Conservation (phyloP, 2,888 invertebrate genomes). For the Allophyes oxyacanthae region DNA sequence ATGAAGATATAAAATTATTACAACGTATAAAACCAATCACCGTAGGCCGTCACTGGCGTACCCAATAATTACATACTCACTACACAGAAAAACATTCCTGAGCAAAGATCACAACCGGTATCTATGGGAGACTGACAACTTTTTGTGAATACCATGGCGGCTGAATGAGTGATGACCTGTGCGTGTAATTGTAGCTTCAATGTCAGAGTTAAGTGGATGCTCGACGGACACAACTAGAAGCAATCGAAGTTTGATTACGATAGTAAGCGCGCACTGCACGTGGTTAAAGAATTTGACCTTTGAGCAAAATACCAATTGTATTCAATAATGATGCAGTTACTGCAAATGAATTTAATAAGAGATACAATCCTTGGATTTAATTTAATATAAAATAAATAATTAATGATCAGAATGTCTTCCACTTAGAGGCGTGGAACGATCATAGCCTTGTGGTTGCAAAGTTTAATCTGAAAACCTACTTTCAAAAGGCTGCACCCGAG, state of each 20-base stretch:
- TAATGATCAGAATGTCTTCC: constrained; percentile 34
- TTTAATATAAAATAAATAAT: no score
- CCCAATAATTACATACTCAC: constrained; percentile 27
- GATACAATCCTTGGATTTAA: constrained; percentile 30
- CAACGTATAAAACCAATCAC: constrained; percentile 12
- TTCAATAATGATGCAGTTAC: constrained; percentile 8
- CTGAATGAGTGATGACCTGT: constrained; percentile 33
- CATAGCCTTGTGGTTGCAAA: constrained; percentile 30
- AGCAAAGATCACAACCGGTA: constrained; percentile 41
- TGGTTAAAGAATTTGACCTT: constrained; percentile 23
- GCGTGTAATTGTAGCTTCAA: constrained; percentile 40
- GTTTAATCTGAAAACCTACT: constrained; percentile 31
- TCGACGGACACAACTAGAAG: constrained; percentile 8
- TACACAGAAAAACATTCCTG: constrained; percentile 33
- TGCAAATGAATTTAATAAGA: constrained; percentile 18
- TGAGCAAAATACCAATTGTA: constrained; percentile 8
- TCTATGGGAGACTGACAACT: constrained; percentile 33
- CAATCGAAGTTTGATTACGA: constrained; percentile 13
- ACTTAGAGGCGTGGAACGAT: constrained; percentile 15
- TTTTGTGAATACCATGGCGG: constrained; percentile 34
- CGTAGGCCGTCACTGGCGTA: constrained; percentile 10
- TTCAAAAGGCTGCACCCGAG: constrained; percentile 26
- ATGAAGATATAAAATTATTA: constrained; percentile 2
- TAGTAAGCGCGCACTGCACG: constrained; percentile 25
- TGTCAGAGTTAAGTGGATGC: constrained; percentile 42